Percentiles rank a stretch among this genome's conserved stretches.
These are phyloP conservation scores for Enchytraeus crypticus DNA, from an alignment of 2,888 invertebrate species.

Conservation along the genomic window DNA sequence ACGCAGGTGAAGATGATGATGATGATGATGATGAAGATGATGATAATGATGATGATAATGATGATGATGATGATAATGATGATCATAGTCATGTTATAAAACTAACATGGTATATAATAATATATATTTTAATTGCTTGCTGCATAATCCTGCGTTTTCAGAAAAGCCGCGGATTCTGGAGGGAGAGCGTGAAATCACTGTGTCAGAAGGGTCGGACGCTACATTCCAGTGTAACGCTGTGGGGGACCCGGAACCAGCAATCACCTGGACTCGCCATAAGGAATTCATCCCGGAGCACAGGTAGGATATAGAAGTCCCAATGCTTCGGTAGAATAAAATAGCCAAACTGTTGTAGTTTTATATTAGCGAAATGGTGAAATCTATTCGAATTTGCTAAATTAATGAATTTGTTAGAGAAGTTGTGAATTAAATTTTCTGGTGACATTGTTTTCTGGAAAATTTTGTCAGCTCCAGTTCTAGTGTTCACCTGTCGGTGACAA, in stretches of 20 bases:
- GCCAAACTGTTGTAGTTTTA: background rate
- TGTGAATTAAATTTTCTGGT: no score
- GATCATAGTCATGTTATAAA: background rate
- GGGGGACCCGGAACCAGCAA: conserved; percentile 27
- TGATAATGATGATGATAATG: background rate
- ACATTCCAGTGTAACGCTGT: conserved; percentile 24
- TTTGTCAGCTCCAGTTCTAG: no score
- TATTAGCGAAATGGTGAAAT: background rate
- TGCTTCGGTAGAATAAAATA: background rate
- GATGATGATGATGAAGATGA: background rate
- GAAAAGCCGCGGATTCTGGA: conserved; percentile 54
- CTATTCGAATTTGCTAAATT: background rate
- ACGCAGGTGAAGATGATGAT: background rate
- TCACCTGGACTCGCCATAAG: conserved; percentile 26
- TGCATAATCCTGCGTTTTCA: no score
- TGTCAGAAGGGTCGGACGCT: conserved; percentile 20
- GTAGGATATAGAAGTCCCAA: conserved; percentile 23
- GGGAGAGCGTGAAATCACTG: conserved; percentile 14
- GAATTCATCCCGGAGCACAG: conserved; percentile 32
- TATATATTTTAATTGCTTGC: no score
- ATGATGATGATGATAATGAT: background rate
- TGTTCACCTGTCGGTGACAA: no score
- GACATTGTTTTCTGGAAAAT: no score
- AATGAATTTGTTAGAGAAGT: background rate
- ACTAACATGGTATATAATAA: no score